These are phyloP conservation scores for Platycheirus rosarum DNA, from an alignment of 2,888 invertebrate species.

Conservation along the genomic window DNA sequence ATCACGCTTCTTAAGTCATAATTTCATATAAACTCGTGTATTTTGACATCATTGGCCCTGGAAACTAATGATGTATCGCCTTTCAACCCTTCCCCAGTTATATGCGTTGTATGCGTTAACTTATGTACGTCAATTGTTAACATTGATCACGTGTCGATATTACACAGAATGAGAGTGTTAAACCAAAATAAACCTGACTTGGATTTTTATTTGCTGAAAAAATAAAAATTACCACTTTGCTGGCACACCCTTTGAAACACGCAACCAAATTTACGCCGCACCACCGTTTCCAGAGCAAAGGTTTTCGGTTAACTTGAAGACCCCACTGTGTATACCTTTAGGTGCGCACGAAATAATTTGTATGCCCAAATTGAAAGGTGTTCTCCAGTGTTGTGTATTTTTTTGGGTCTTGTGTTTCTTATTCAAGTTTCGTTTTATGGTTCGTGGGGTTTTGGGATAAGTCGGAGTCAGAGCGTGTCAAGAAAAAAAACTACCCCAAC, in stretches of 20 bases:
- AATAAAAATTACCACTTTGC: constrained; percentile 70
- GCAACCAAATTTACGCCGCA: constrained; percentile 4
- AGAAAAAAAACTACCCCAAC: constrained; percentile 5
- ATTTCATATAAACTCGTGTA: constrained; percentile 45
- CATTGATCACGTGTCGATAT: constrained; percentile 65
- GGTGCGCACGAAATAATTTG: constrained; percentile 57
- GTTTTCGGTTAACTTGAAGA: constrained; percentile 31
- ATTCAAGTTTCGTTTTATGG: constrained; percentile 15
- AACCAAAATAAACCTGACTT: constrained; percentile 67
- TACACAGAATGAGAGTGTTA: constrained; percentile 42
- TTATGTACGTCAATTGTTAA: constrained; percentile 62
- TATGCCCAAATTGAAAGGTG: constrained; percentile 66
- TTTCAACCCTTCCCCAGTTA: constrained; percentile 58
- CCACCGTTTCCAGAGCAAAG: constrained; percentile 13
- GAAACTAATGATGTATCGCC: constrained; percentile 70
- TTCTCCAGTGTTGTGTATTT: constrained; percentile 37
- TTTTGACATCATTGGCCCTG: constrained; percentile 66
- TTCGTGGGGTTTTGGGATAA: constrained; percentile 55
- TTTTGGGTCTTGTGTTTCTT: not conserved
- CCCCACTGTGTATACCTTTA: not conserved
- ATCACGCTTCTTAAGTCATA: constrained; percentile 60
- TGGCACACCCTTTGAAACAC: constrained; percentile 73
- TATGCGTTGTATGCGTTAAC: constrained; percentile 4
- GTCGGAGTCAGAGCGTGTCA: constrained; percentile 46
- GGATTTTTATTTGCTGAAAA: constrained; percentile 61